Conservation (phyloP, 2,888 invertebrate genomes). For the Emmelina monodactyla region DNA sequence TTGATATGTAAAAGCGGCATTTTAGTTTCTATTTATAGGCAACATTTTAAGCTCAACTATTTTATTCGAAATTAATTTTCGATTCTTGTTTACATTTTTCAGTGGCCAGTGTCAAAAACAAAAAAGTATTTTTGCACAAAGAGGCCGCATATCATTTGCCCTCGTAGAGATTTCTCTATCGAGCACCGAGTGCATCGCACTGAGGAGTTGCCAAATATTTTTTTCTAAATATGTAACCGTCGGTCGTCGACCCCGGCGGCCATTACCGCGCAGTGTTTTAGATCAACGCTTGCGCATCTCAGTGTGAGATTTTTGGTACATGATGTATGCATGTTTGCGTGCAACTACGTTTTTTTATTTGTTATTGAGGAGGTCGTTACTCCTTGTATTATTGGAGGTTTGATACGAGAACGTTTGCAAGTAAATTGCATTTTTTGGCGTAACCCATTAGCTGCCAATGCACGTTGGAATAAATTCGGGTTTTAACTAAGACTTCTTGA, state of each 20-base stretch:
- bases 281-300: slow-evolving; percentile 40
- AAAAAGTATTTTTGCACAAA: too few species aligned
- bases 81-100: too few species aligned
- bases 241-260: slow-evolving; percentile 40
- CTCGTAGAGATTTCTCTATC: slow-evolving; percentile 22
- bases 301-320: slow-evolving; percentile 7
- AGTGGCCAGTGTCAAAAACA: too few species aligned
- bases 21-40: too few species aligned
- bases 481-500: too few species aligned
- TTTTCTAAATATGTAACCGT: slow-evolving; percentile 63
- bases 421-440: neutral
- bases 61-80: too few species aligned
- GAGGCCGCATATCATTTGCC: too few species aligned
- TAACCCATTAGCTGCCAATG: too few species aligned
- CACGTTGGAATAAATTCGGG: too few species aligned
- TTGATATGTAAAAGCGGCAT: too few species aligned
- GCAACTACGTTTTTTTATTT: slow-evolving; percentile 2
- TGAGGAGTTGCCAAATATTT: slow-evolving; percentile 64
- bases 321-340: slow-evolving; percentile 10
- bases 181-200: slow-evolving; percentile 33
- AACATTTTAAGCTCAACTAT: too few species aligned
- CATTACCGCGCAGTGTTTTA: slow-evolving; percentile 59
- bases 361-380: neutral
- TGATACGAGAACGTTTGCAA: too few species aligned
- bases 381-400: neutral